A percentile compares a stretch with the other conserved stretches of the same genome.
Evolutionary conservation across 2,113 vertebrate species (phyloP).

Genomic region (Erythrocercus mccallii): DNA sequence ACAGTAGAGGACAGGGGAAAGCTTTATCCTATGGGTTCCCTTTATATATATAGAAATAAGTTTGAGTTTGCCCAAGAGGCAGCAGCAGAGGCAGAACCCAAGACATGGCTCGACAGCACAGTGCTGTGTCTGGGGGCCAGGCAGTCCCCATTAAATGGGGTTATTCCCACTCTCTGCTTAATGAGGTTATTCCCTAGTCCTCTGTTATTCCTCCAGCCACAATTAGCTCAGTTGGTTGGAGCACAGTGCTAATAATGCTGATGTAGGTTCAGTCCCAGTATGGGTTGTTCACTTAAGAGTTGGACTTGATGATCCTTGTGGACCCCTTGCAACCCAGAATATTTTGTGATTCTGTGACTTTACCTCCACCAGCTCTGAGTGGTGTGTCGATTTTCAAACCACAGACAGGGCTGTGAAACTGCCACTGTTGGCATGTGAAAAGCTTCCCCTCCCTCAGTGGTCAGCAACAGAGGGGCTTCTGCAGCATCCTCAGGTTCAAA

Average conservation of each 20-base stretch:
- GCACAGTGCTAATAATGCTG: neutral
- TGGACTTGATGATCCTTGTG: neutral
- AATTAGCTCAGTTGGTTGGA: neutral
- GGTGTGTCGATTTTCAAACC: neutral
- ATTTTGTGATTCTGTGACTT: neutral
- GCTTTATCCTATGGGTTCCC: neutral
- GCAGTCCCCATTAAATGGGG: neutral
- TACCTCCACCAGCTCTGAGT: neutral
- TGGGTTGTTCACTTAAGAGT: neutral
- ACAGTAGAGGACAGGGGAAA: neutral
- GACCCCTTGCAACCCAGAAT: neutral
- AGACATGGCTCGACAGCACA: neutral
- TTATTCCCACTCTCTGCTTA: neutral
- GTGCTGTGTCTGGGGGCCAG: neutral
- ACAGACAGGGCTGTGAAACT: neutral
- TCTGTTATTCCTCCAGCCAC: neutral
- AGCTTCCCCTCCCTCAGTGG: neutral
- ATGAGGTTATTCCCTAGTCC: neutral
- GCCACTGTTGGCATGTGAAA: rapidly evolving
- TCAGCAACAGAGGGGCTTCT: neutral
- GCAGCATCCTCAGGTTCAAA: neutral
- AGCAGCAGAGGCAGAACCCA: neutral
- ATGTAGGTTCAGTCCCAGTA: neutral
- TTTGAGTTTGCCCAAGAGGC: neutral
- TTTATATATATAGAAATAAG: neutral